Percentiles rank a stretch among this genome's conserved stretches.
phyloP scores from a whole-genome alignment of 1,140 invertebrate genomes.

The Bicyclus anynana region DNA sequence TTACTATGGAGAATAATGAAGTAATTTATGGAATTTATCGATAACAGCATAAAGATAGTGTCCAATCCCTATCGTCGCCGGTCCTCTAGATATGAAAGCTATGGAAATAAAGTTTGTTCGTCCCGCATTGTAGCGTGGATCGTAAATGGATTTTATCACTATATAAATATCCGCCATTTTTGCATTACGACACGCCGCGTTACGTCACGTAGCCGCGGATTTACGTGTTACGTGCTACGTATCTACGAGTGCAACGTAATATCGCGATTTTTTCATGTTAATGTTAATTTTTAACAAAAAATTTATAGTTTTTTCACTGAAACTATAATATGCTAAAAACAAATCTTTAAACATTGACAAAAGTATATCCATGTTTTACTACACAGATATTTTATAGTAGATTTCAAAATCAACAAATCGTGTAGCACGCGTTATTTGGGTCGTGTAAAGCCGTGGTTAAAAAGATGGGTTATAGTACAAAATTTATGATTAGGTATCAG shows the following conservation, averaged over 20 bases:
- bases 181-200: constrained; percentile 38
- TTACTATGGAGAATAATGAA: too few species aligned
- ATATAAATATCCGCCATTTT: constrained; percentile 60
- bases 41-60: neutral
- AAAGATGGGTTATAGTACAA: too few species aligned
- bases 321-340: too few species aligned
- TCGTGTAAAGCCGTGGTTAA: too few species aligned
- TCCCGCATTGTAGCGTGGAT: constrained; percentile 56
- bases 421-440: too few species aligned
- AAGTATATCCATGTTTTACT: too few species aligned
- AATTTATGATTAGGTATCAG: neutral
- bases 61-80: constrained; percentile 18
- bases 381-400: too few species aligned
- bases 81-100: constrained; percentile 62
- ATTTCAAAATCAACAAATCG: too few species aligned
- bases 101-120: constrained; percentile 73
- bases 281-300: too few species aligned
- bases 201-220: constrained; percentile 40
- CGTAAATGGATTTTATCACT: constrained; percentile 74
- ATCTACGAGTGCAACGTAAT: neutral
- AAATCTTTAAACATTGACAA: too few species aligned
- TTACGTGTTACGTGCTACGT: constrained; percentile 24
- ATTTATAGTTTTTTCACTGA: too few species aligned
- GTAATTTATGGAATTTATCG: neutral
- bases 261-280: neutral